Evolutionary conservation across 2,113 vertebrate species (phyloP).

Genomic region (Lontra canadensis): DNA sequence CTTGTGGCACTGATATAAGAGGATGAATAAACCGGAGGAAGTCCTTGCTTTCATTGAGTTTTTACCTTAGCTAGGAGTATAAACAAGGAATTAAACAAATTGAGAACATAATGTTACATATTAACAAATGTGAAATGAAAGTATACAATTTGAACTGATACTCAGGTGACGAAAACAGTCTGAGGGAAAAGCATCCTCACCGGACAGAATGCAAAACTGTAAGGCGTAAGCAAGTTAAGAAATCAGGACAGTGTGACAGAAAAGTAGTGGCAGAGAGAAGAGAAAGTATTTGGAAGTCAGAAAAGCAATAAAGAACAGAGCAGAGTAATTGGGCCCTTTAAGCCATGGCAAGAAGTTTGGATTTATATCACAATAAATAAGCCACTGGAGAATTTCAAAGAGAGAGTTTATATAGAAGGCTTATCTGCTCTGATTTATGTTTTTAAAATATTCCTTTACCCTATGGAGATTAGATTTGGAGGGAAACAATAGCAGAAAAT

Average conservation of each 20-base stretch:
- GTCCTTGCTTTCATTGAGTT: not conserved
- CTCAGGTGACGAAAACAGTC: not conserved
- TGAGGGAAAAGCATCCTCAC: not conserved
- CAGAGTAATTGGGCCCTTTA: not conserved
- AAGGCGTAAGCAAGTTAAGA: not conserved
- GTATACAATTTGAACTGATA: not conserved
- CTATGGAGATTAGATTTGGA: conserved; percentile 17
- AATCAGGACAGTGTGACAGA: not conserved
- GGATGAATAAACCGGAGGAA: not conserved
- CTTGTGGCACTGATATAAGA: not conserved
- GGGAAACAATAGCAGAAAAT: not conserved
- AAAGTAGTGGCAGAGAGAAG: not conserved
- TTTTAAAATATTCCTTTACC: conserved; percentile 10
- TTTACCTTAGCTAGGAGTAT: not conserved
- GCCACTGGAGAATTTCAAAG: not conserved
- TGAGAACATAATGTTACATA: not conserved
- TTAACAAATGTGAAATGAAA: not conserved
- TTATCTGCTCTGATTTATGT: conserved; percentile 6
- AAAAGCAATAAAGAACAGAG: not conserved
- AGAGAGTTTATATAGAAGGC: not conserved
- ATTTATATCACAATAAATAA: conserved; percentile 21
- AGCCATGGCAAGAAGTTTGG: not conserved
- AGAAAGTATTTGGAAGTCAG: not conserved
- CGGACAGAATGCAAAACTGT: not conserved
- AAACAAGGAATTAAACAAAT: not conserved